phyloP scores from a whole-genome alignment of 2,888 invertebrate genomes.

The Leptura quadrifasciata region DNA sequence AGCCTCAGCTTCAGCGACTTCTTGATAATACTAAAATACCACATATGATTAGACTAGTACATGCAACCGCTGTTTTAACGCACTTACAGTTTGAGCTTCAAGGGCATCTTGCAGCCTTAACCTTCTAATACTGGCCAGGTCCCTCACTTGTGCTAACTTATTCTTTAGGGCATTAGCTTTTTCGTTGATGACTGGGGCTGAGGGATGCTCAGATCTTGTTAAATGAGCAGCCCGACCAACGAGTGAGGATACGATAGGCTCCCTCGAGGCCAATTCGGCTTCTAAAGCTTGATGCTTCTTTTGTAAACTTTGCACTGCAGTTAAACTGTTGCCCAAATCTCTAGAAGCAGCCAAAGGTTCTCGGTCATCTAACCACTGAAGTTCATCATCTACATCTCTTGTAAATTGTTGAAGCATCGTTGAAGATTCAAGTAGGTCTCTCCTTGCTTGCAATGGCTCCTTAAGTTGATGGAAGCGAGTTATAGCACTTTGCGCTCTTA shows the following conservation, averaged over 20 bases:
- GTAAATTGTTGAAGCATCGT: conserved; percentile 91
- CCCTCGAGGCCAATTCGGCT: conserved; percentile 90
- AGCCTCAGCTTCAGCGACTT: conserved; percentile 92
- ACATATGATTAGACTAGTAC: conserved; percentile 1
- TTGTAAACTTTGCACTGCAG: conserved; percentile 90
- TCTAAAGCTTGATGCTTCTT: conserved; percentile 96
- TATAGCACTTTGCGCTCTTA: conserved; percentile 81
- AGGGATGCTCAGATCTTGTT: conserved; percentile 90
- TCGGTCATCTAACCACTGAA: conserved; percentile 91
- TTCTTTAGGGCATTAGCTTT: conserved; percentile 81
- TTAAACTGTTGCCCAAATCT: conserved; percentile 79
- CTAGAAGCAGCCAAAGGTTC: conserved; percentile 82
- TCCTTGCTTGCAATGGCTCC: conserved; percentile 92
- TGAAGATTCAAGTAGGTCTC: conserved; percentile 95
- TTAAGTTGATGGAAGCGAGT: conserved; percentile 79
- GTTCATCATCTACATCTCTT: conserved; percentile 93
- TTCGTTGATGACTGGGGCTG: conserved; percentile 83
- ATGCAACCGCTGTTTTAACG: not conserved
- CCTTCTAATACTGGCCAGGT: conserved; percentile 83
- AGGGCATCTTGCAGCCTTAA: conserved; percentile 86
- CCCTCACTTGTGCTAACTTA: conserved; percentile 83
- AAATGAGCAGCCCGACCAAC: conserved; percentile 85
- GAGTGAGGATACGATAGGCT: conserved; percentile 87
- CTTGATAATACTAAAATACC: conserved; percentile 85
- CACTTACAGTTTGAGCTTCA: conserved; percentile 85